Base-by-base conservation (phyloP, 2,888 invertebrate genomes). In the Nudaria mundana region DNA sequence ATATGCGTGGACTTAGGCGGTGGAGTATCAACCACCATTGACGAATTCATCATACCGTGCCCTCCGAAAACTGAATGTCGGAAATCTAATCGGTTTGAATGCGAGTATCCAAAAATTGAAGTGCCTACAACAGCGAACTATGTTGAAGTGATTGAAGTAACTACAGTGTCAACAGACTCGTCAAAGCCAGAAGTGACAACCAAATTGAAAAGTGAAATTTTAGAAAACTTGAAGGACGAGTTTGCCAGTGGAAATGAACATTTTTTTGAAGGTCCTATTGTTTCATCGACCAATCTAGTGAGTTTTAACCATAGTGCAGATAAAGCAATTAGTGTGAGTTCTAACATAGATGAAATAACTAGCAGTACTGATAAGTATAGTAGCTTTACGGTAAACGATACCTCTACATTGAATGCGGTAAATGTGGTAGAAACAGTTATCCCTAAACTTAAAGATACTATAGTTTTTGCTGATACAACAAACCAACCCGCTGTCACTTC, bases 1-100 rank as follows among this genome's bases (percentile, higher is more conserved):
- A 83, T 89, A 59, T 90, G 90, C 56, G 85, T 88, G 25, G 85
- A 88, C 52, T 63, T 84, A 25, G 88, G 87, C 13, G 71, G 69
- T 22, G 85, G 85, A 26, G 52, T 81, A 7, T 83, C 83, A 6
- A 71, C 66, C 28, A 82, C 88, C 2, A 71, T 87, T 8, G 87
- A 84, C 36, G 72, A 80, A 48, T 76, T 79, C 47, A 40, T 79
- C 3, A 77, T 86, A 52, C 70, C 66, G 4, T 89, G 88, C 52
- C 87, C 87, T 7, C 58, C 63, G 1, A 63, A 71, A 11, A 86
- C 86, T 14, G 67, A 63, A 42, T 89, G 89, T 45, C 56, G 57
- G 16, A 47, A 51, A 35, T 66, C 43, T 7, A 87, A 88, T 50
- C 52, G 56, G 34, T 81, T 73, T 44, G 88, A 88, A 63, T 90